Base-by-base conservation (phyloP, 2,888 invertebrate genomes). In the Hedychridium roseum region DNA sequence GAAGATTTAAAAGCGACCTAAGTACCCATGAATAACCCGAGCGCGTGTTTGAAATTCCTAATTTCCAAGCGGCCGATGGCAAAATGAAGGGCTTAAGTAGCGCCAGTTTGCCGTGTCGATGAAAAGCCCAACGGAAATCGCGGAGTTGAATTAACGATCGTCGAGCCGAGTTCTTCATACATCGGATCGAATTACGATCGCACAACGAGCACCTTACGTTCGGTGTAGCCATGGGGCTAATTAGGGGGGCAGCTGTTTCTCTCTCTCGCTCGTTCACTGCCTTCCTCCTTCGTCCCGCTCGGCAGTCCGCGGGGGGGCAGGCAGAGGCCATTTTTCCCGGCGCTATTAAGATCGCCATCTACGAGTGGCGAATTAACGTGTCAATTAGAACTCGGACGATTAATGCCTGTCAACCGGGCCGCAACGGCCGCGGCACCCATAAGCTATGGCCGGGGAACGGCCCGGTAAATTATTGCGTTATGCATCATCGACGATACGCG, bases 381-480 rank as follows among this genome's bases (percentile, higher is more conserved):
- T 73, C 71, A 73, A 76, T 75, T 76, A 73, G 63, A 55, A 54
- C 51, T 28, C 45, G 54, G 59, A 68, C 64, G 70, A 74, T 74
- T 68, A 70, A 73, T 63, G 69, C 67, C 67, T 65, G 72, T 73
- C 72, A 71, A 71, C 66, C 53, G 2, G 34, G 4, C 18, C 14
- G 21, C 17, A 51, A 16, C 51, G 47, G 54, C 61, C 50, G 50
- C 50, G 52, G 23, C 54, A 52, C 48, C 45, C 58, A 61, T 65
- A 62, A 68, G 54, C 65, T 67, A 61, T 59, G 57, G 43, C n/a
- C n/a, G n/a, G n/a, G n/a, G n/a, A n/a, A n/a, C n/a, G 43, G 54
- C 59, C 60, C 62, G 55, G 58, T 73, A 68, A 73, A 70, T 73
- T 74, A 73, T 66, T 58, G 65, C 52, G 56, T 60, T 64, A 61